Evolutionary conservation across 2,797 vertebrate genomes (phyloP).

Genomic region (Aphelocoma californica): DNA sequence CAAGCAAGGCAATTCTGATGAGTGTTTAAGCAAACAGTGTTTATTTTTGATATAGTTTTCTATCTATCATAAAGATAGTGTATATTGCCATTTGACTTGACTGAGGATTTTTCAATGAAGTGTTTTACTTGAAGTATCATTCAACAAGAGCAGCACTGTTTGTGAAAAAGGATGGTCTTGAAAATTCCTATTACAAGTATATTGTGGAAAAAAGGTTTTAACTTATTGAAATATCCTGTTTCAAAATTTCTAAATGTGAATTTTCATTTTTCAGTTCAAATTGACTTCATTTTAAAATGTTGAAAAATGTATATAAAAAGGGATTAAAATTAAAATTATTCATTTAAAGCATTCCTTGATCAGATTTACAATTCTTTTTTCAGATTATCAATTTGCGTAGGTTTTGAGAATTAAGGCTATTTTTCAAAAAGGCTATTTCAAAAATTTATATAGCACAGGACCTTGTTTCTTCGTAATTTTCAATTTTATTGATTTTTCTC

Average conservation of each 20-base stretch:
- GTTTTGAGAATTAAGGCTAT: neutral
- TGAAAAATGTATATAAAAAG: conserved; percentile 44
- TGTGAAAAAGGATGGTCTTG: neutral
- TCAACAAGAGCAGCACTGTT: neutral
- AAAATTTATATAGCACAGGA: neutral
- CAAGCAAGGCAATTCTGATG: neutral
- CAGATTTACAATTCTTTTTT: conserved; percentile 14
- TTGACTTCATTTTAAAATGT: conserved; percentile 11
- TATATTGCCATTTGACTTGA: neutral
- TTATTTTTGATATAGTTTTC: neutral
- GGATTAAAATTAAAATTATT: conserved; percentile 35
- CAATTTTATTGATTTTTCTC: neutral
- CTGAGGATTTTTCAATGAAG: neutral
- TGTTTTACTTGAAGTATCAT: neutral
- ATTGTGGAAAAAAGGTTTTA: neutral
- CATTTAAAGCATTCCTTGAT: conserved; percentile 5
- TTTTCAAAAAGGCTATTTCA: neutral
- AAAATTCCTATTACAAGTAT: neutral
- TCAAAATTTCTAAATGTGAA: neutral
- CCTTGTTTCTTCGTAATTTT: neutral
- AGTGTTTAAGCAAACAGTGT: neutral
- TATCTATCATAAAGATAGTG: neutral
- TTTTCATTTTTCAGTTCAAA: conserved; percentile 4
- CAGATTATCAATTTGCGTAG: neutral
- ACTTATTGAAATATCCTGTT: neutral